Base-by-base conservation (phyloP, 2,888 invertebrate species). In the Athrips mouffetella region DNA sequence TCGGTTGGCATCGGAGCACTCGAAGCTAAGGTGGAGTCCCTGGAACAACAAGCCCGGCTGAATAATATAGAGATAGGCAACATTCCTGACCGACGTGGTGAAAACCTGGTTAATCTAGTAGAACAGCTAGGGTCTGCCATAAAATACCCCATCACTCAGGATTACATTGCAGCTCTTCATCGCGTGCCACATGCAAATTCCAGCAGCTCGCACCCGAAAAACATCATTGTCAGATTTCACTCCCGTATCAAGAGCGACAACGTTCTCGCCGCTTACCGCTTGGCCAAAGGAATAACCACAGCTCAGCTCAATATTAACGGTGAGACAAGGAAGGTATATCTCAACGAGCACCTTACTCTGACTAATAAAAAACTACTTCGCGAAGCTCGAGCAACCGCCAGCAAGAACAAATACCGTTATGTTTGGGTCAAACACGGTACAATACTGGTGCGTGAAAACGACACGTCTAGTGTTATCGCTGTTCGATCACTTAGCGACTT, bases 341-440 rank as follows among this genome's bases (percentile, higher is more conserved):
- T 48, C 0, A 52, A 52, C 25, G 50, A 52, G 29, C 55, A 55
- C 18, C 42, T 55, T 3, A 55, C 54, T 3, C 31, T 54, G 11
- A 11, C 20, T 15, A 52, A 55, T 7, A 55, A 55, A 18, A 29
- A 29, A 8, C 39, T 55, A 13, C 52, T 52, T 52, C 52, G 50
- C 7, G 45, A 47, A 25, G 8, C 41, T 7, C 47, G 52, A 5
- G 46, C 45, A 11, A n/a, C n/a, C 0, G 55, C 52, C 3, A 51
- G 21, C 8, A 18, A 30, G 21, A 23, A 41, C 15, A n/a, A 25
- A 3, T 50, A 44, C 18, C 47, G 33, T 18, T 55, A 48, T 20
- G 46, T 52, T 0, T 55, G 55, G 55, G n/a, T 51, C 13, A 51
- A 52, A 29, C 49, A 53, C 29, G 51, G 39, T 2, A 52, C 48